Base-by-base conservation (phyloP, 2,888 invertebrate genomes). In the Euphydryas editha region DNA sequence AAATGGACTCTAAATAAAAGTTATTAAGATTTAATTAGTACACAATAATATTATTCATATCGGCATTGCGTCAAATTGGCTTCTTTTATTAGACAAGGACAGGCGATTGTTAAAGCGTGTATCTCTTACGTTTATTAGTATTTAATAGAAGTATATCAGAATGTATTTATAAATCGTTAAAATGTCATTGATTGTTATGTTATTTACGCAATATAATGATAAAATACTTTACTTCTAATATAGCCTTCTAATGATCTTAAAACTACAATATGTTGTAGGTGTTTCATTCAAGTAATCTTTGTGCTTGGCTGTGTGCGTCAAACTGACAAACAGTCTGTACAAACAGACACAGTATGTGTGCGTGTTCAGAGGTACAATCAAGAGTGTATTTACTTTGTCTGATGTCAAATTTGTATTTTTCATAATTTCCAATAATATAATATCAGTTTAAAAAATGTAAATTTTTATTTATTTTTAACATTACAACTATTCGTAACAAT, bases 31-130 rank as follows among this genome's bases (percentile, higher is more conserved):
- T 51, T 64, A 59, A 55, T 39, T 15, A 42, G 42, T 17, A 37
- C 54, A 21, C 37, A 42, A 15, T 44, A 44, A 44, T n/a, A n/a
- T 13, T 44, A 36, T 51, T 60, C 51, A 56, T 58, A 66, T 62
- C 69, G 51, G 68, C 70, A 67, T 67, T 72, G 70, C 72, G 65
- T 70, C 65, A 69, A 72, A 65, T 68, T 59, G 54, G 55, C 59
- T 37, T 66, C 62, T 66, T 65, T 62, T 62, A 62, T 37, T 62
- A 60, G 57, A 66, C 54, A 66, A 69, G 65, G 62, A 66, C 66
- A 55, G 47, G 39, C 21, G 17, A 55, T 42, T 49, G 18, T 51
- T 51, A n/a, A 51, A 60, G 44, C 24, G 42, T 59, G 3, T 57
- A 39, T 59, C 61, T 58, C 42, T 59, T 59, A 62, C 54, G 15